A percentile compares a stretch with the other conserved stretches of the same genome.
Conservation (phyloP, 2,888 invertebrate genomes). For the Ecliptopera silaceata region DNA sequence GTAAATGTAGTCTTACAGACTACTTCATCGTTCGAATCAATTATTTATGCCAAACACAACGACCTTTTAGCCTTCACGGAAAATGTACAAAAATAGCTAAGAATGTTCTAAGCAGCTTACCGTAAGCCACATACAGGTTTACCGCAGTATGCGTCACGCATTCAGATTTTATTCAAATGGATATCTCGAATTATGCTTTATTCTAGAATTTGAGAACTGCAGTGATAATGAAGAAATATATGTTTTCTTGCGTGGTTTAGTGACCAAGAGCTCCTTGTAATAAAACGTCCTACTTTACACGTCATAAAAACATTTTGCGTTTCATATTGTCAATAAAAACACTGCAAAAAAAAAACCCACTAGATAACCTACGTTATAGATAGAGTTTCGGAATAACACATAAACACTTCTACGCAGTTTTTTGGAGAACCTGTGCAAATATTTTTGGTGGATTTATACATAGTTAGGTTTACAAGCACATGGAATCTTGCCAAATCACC, state of each 20-base stretch:
- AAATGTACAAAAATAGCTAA: constrained; percentile 18
- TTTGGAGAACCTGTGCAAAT: constrained; percentile 5
- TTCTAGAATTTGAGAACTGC: constrained; percentile 6
- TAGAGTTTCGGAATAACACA: no score
- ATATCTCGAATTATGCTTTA: not conserved
- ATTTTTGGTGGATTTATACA: constrained; percentile 17
- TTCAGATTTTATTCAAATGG: not conserved
- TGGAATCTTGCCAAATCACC: constrained; percentile 59
- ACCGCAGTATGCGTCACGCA: not conserved
- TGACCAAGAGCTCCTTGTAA: no score
- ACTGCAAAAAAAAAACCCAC: no score
- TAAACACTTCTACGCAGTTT: not conserved
- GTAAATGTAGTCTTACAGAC: not conserved
- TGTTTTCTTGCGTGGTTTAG: no score
- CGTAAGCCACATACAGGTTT: constrained; percentile 3
- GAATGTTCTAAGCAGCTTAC: constrained; percentile 18
- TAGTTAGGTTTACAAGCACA: constrained; percentile 40
- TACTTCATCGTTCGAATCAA: not conserved
- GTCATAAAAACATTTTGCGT: no score
- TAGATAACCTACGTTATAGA: no score
- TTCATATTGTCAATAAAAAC: no score
- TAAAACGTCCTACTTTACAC: no score
- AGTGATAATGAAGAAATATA: no score
- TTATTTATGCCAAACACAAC: constrained; percentile 6
- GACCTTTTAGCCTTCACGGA: constrained; percentile 5